Percentiles rank a stretch among this genome's conserved stretches.
Evolutionary conservation across 2,797 vertebrate species (phyloP).

Genomic region (Melanotaenia boesemani): DNA sequence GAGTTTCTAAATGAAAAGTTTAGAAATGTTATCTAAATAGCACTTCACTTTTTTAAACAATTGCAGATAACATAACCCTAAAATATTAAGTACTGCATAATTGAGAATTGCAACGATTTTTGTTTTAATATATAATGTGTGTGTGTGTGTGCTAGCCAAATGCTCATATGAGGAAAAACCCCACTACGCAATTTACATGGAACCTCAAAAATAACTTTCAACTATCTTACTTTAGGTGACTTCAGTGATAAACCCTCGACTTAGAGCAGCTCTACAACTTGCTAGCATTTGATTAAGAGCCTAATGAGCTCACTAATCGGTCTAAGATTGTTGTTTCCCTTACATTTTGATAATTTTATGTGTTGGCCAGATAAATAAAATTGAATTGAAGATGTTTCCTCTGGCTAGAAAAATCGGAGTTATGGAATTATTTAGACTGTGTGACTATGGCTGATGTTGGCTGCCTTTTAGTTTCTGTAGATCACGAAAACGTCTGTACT

Average conservation of each 20-base stretch:
- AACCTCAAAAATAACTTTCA: not conserved
- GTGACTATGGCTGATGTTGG: slow-evolving; percentile 29
- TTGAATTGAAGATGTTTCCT: not conserved
- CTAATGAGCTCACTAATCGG: slow-evolving; percentile 1
- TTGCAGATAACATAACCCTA: slow-evolving; percentile 2
- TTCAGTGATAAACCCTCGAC: slow-evolving; percentile 1
- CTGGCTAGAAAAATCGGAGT: not conserved
- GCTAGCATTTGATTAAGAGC: slow-evolving; percentile 44
- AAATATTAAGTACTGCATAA: not conserved
- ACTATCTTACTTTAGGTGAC: not conserved
- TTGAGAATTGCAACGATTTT: not conserved
- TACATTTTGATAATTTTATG: not conserved
- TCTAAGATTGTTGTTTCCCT: not conserved
- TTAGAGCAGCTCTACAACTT: slow-evolving; percentile 40
- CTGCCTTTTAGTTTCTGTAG: slow-evolving; percentile 46
- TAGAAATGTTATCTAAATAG: not conserved
- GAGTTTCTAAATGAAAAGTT: slow-evolving; percentile 4
- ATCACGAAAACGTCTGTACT: slow-evolving; percentile 73
- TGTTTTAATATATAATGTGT: no score
- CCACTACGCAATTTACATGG: not conserved
- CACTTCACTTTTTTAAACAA: not conserved
- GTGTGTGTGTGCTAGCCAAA: not conserved
- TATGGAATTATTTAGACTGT: not conserved
- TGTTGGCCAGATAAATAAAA: not conserved
- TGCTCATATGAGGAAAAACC: not conserved